Base-by-base conservation (phyloP, 2,888 invertebrate genomes). In the Prenolepis imparis region DNA sequence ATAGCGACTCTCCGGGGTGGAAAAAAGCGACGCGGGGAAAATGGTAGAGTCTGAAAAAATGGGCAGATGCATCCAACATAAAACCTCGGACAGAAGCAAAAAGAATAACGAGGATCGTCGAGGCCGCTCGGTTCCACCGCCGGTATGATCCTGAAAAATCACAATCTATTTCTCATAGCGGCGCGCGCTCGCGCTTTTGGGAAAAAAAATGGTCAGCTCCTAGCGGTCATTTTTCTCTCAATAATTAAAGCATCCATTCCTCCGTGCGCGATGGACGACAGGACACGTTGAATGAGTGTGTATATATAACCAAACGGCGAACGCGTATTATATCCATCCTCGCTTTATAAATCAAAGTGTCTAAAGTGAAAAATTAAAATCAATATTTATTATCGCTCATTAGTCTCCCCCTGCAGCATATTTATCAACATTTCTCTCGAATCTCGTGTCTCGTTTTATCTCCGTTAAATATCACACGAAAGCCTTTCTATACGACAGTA, bases 101-200 rank as follows among this genome's bases (percentile, higher is more conserved):
- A 80, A 80, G 78, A 80, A 80, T 80, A 80, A 80, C 78, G 78
- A 73, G 78, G 32, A 78, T 78, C 78, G 78, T 78, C 78, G 72
- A 28, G 5, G 73, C 21, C 73, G 73, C 21, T 59, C 39, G 64
- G 41, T 78, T 78, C 41, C 57, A 70, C 28, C 28, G 28, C 28
- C 72, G 73, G 59, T 80, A 80, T 80, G 78, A 80, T 80, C 78
- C 78, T 80, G 78, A 80, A 80, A 80, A 80, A 80, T 80, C 78
- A 80, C 78, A 73, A 78, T 80, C 78, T 73, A 80, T 80, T 80
- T 80, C 78, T 80, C 78, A 80, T 72, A 72, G 78, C 73, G 78
- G 18, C 70, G 39, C 55, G 77, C 77, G 52, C 73, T 78, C 73
- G 57, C 59, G 73, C 44, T 59, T 73, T 73, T 44, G 44, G 52